phyloP scores from a whole-genome alignment of 2,797 vertebrate genomes.

The Trematomus bernacchii region DNA sequence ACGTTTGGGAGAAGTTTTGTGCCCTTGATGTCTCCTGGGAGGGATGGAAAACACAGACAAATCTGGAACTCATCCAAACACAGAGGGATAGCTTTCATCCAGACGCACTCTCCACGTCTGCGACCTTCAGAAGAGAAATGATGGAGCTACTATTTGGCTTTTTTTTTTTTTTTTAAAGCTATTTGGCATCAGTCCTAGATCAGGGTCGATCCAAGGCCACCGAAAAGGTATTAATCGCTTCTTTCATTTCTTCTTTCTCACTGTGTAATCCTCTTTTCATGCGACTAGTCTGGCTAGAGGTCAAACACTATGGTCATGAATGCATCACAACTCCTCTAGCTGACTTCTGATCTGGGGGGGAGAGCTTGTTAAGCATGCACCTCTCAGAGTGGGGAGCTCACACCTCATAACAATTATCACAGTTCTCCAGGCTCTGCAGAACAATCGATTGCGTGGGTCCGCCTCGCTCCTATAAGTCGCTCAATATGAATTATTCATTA shows the following conservation, averaged over 20 bases:
- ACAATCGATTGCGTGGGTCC: constrained; percentile 40
- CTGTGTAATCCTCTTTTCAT: constrained; percentile 1
- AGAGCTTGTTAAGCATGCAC: constrained; percentile 19
- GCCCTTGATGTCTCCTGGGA: constrained; percentile 28
- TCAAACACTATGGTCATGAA: constrained; percentile 15
- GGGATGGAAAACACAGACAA: constrained; percentile 3
- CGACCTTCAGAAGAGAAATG: constrained; percentile 56
- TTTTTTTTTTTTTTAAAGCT: constrained; percentile 1
- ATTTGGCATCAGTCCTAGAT: constrained; percentile 30
- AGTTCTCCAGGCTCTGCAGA: constrained; percentile 31
- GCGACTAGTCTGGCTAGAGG: background rate
- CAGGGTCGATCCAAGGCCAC: constrained; percentile 32
- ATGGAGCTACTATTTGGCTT: constrained; percentile 6
- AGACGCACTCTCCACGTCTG: constrained; percentile 30
- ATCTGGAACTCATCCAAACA: constrained; percentile 51
- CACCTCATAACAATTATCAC: constrained; percentile 58
- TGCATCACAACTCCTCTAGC: background rate
- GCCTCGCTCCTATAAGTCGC: constrained; percentile 41
- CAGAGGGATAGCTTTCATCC: constrained; percentile 45
- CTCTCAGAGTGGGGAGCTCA: constrained; percentile 19
- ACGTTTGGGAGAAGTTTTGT: constrained; percentile 4
- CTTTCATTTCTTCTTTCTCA: constrained; percentile 7
- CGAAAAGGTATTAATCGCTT: background rate
- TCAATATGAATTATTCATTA: constrained; percentile 61
- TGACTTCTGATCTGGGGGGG: constrained; percentile 13